Base-by-base conservation (phyloP, 2,113 vertebrate species). In the Propithecus coquereli region DNA sequence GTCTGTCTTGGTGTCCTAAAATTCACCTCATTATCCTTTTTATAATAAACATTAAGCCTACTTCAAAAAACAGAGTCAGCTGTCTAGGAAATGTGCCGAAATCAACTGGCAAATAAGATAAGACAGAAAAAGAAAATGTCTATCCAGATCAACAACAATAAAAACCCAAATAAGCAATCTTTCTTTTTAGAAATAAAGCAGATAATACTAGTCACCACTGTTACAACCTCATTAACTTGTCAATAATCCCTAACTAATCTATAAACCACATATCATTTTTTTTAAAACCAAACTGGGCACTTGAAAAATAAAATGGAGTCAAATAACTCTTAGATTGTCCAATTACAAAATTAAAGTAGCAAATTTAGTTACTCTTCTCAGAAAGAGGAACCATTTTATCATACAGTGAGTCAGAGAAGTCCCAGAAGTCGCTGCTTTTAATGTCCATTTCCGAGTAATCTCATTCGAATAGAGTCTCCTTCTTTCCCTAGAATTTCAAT, bases 321-420 rank as follows among this genome's bases (percentile, higher is more conserved):
- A 80, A 93, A 89, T 88, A 82, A 50, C 32, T 91, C 3, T 77
- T 43, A 95, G 52, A 30, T 80, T 87, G 1, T 73, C 40, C 37
- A 71, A 61, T 86, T 85, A 63, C 17, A 92, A 83, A 97, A 94
- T 81, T 90, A 54, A 88, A 96, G 40, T 20, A 94, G 63, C 57
- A 87, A 92, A 94, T 95, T 80, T 32, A 89, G 71, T 96, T 83
- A 74, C 50, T 92, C 34, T 79, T 63, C 61, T 86, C 10, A 79
- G 65, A 76, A 76, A 91, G 30, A 76, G 16, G 6, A 54, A 81
- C 47, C 59, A 17, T 50, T 59, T 94, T 73, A 77, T 76, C 57
- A 50, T 45, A 71, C 11, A 30, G 10, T 68, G 32, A 93, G 32
- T 96, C 43, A 85, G 20, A 90, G 43, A 79, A 57, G 27, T 87